Base-by-base conservation (phyloP, 2,888 invertebrate species). In the Yponomeuta sedellus region DNA sequence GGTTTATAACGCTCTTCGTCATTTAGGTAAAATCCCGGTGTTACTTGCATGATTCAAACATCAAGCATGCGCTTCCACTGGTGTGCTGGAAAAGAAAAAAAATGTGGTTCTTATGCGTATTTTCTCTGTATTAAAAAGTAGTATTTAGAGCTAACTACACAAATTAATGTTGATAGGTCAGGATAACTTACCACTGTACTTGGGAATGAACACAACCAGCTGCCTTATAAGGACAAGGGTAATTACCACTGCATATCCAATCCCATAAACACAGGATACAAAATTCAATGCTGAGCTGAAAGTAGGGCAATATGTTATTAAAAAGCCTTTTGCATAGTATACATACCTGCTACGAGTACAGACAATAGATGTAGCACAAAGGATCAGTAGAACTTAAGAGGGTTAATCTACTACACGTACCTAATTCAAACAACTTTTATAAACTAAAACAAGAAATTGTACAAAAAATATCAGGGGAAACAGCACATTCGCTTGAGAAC, bases 241-340 rank as follows among this genome's bases (percentile, higher is more conserved):
- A 62, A 92, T 86, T 12, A 92, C 82, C 11, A 91, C 74, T 40
- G 89, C 79, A 69, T 88, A 90, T 63, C 88, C 88, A 64, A 84
- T 68, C 44, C 82, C 88, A 74, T 93, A 93, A 3, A 90, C 80
- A 59, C 92, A 92, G 61, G 92, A 81, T 2, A 93, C 92, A 76
- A 94, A 94, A 63, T 90, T 90, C 69, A 94, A 71, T 19, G 93
- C 88, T 69, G 88, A 80, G 66, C 94, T 94, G 83, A 56, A 90
- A 90, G 67, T 65, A 71, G 58, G 10, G 58, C 20, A 16, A 61
- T 11, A 61, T 0, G 22, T 34, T 34, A 8, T 34, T 16, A 56
- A 56, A 56, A 16, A 56, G 16, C 25, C 25, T 25, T n/a, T 25
- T 25, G 25, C 25, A 5, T 25, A 25, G 25, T 25, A 25, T 25